These are phyloP conservation scores for Heliconius sara DNA, from an alignment of 2,888 invertebrate species.

Conservation along the genomic window DNA sequence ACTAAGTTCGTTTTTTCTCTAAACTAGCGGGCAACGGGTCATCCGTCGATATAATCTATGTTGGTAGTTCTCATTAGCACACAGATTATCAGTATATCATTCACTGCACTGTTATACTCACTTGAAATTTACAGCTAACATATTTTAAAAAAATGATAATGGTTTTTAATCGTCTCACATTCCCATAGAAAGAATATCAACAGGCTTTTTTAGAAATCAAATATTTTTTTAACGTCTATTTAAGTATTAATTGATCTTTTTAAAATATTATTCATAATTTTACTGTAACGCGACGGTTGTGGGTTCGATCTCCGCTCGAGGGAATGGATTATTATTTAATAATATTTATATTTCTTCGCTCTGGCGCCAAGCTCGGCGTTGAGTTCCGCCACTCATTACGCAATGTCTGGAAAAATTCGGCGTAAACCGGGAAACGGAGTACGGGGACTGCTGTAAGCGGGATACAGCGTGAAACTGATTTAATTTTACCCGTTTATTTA, in stretches of 20 bases:
- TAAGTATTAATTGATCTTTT: too few species aligned
- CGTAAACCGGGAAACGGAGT: too few species aligned
- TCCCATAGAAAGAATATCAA: not conserved
- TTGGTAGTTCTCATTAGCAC: conserved; percentile 52
- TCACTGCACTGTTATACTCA: conserved; percentile 18
- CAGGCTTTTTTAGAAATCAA: not conserved
- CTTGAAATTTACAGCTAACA: conserved; percentile 13
- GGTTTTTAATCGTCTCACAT: conserved; percentile 6
- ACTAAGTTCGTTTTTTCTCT: conserved; percentile 58
- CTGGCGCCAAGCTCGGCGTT: too few species aligned
- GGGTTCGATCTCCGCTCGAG: too few species aligned
- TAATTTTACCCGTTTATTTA: too few species aligned
- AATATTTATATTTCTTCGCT: too few species aligned
- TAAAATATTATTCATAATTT: not conserved
- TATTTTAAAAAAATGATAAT: not conserved
- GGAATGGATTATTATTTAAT: too few species aligned
- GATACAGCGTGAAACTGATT: too few species aligned
- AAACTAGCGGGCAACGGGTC: conserved; percentile 50
- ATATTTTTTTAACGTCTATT: not conserved
- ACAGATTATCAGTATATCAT: conserved; percentile 41
- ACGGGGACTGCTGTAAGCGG: too few species aligned
- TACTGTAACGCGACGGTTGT: too few species aligned
- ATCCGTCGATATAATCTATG: conserved; percentile 52
- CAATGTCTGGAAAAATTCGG: too few species aligned
- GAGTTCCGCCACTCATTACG: too few species aligned